Evolutionary conservation across 2,797 vertebrate species (phyloP), one percentile per base, ranked within the genome.

Genomic region (Sebastes melanostomus): DNA sequence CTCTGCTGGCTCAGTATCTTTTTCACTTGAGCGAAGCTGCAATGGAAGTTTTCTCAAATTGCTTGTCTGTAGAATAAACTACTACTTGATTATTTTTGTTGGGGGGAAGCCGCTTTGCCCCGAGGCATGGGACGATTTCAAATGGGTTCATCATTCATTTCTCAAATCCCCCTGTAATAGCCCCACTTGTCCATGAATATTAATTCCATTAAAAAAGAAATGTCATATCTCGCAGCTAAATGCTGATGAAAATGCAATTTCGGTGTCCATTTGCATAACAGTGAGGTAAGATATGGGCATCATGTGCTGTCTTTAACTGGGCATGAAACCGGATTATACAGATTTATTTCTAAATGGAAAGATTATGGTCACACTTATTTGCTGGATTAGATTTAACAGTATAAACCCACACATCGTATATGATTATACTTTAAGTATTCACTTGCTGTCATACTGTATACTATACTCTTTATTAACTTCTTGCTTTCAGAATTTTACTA

Each of bases 81-180:
- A 79, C 66, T 50, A 78, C 69, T 86, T 89, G 74, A 80, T 88
- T 89, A 72, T 85, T 81, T 85, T 80, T 78, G 62, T 77, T 78
- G 36, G 50, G 20, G 66, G 66, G 11, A 72, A 71, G 74, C 46
- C 72, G 54, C 59, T 89, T 86, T 77, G 69, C 78, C 89, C 74
- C 32, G 6, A 76, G 60, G 80, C 73, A n/a, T 61, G 29, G 69
- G 61, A 67, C 61, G 66, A 66, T 91, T 83, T 89, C 67, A 92
- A 94, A 90, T 88, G 59, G 78, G 69, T 85, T 90, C 87, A 91
- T 93, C 85, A 86, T 86, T 92, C 87, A 92, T 91, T 91, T 89
- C 82, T 78, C 79, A 70, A 89, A 87, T 82, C 78, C 83, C 83
- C 42, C 62, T 72, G 72, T 76, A 90, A 92, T 61, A 79, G 50